Conservation (phyloP, 2,888 invertebrate species). For the Coremacera marginata region DNA sequence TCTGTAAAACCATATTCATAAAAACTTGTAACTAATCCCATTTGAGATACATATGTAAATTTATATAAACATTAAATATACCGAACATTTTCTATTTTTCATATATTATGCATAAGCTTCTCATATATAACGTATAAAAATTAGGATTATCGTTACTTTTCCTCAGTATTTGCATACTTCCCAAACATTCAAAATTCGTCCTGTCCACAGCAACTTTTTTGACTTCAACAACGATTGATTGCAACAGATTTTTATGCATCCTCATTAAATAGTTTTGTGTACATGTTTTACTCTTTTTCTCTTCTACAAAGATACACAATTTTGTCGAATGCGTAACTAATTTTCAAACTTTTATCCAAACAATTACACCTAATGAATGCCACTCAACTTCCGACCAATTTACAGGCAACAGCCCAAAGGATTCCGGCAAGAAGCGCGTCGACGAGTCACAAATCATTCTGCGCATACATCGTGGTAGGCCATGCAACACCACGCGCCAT, state of each 20-base stretch:
- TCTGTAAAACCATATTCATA: not conserved
- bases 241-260: slow-evolving; percentile 25
- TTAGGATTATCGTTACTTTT: not conserved
- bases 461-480: slow-evolving; percentile 86
- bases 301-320: not conserved
- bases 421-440: slow-evolving; percentile 77
- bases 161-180: slow-evolving; percentile 22
- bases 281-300: not conserved
- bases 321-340: slow-evolving; percentile 30
- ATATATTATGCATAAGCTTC: no score
- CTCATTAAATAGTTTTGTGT: slow-evolving; percentile 5
- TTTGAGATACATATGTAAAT: not conserved
- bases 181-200: not conserved
- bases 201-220: slow-evolving; percentile 12
- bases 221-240: slow-evolving; percentile 6
- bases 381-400: slow-evolving; percentile 52
- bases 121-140: no score
- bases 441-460: slow-evolving; percentile 89
- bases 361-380: not conserved
- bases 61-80: not conserved
- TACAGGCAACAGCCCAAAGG: slow-evolving; percentile 75
- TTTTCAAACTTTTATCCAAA: slow-evolving; percentile 14
- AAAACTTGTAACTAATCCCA: not conserved
- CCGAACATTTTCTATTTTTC: not conserved
- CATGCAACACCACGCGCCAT: slow-evolving; percentile 71